Evolutionary conservation across 2,888 invertebrate species (phyloP), one percentile per base, ranked within the genome.

Genomic region (Apamea crenata): DNA sequence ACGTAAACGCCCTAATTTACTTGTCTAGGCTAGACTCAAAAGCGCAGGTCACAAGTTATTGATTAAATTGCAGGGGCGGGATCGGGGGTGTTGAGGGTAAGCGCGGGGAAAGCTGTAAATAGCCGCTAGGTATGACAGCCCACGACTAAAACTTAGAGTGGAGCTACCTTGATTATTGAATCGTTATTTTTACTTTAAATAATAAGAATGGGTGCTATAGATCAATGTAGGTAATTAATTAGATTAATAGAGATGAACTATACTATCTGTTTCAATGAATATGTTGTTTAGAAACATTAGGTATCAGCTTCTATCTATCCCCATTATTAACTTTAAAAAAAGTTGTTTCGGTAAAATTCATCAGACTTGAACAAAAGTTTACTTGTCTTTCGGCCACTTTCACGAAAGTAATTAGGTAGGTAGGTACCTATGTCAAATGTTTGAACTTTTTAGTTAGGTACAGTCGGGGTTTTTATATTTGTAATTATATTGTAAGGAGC

Each of bases 41-140:
- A 40, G 78, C 78, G 78, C 78, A 78, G 72, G 78, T 78, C 78
- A 32, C 32, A 53, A 71, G n/a, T 53, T 71, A 78, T 78, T 50
- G 78, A 78, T 81, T 78, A 29, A 69, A 61, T 61, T 40, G 40
- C 50, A n/a, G 40, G 50, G 16, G 53, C 4, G n/a, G 10, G 12
- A 29, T 25, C 0, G 10, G 12, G 44, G 32, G 25, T 16, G 8
- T 14, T 6, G 2, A 18, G n/a, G 40, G 18, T 21, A 6, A 21
- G 53, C 16, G 53, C 21, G 32, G n/a, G 32, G 10, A 7, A 29
- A 7, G 10, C n/a, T n/a, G 44, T 32, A 44, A 21, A 25, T 65
- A 78, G 63, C 40, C 50, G 14, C 32, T 53, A 21, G 53, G n/a
- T 40, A 73, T 10, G 3, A 21, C 4, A 53, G 18, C 16, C 10